Evolutionary conservation across 2,888 invertebrate genomes (phyloP).

Genomic region (Drosophila barbarae): DNA sequence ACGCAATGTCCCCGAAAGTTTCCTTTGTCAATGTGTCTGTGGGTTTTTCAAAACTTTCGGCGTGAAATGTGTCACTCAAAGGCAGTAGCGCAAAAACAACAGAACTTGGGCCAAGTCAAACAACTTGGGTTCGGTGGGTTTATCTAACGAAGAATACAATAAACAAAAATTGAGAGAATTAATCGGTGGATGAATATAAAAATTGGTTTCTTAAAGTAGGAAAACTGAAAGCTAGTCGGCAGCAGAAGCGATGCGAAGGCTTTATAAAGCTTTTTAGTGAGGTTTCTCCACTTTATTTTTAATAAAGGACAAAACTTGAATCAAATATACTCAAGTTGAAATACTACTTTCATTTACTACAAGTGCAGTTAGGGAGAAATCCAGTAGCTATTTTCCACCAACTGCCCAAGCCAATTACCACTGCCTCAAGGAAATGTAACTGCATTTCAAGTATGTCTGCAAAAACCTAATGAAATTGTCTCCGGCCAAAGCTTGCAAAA

Average conservation of each 20-base stretch:
- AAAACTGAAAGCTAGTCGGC: background rate
- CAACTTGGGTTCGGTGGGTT: constrained; percentile 11
- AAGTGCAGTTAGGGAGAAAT: background rate
- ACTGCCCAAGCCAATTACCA: constrained; percentile 6
- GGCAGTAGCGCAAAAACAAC: constrained; percentile 36
- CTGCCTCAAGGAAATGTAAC: constrained; percentile 12
- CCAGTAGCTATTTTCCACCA: background rate
- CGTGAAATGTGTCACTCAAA: constrained; percentile 61
- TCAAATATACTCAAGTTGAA: background rate
- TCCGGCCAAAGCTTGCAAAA: constrained; percentile 12
- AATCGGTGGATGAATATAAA: background rate
- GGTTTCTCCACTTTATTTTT: no score
- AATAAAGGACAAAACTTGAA: background rate
- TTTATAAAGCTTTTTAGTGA: background rate
- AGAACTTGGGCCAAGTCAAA: constrained; percentile 27
- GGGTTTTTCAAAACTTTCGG: constrained; percentile 41
- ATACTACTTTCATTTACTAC: background rate
- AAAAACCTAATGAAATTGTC: constrained; percentile 35
- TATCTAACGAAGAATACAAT: constrained; percentile 12
- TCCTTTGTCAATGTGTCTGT: constrained; percentile 35
- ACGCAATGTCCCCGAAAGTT: constrained; percentile 40
- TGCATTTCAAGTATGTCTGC: background rate
- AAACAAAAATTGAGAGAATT: background rate
- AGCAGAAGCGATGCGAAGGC: background rate
- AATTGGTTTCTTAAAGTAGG: constrained; percentile 1